Conservation (phyloP, 2,888 invertebrate species). For the Platyscelio sp. region DNA sequence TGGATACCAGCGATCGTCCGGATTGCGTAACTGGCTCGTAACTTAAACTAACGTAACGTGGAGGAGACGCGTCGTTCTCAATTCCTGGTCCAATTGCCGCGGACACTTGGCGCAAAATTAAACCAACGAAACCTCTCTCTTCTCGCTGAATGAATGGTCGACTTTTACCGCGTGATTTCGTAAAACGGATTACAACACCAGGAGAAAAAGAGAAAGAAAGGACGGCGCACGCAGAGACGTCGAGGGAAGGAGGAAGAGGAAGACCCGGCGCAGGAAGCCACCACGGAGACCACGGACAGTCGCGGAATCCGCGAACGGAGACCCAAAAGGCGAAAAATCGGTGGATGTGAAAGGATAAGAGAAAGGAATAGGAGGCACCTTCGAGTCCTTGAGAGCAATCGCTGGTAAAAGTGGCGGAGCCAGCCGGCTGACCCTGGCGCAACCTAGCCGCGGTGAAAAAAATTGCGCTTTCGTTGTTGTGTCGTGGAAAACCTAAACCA, state of each 20-base stretch:
- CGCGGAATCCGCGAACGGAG: constrained; percentile 71
- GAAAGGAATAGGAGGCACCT: constrained; percentile 84
- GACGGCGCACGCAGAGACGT: neutral
- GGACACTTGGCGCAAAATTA: constrained; percentile 31
- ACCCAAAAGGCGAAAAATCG: constrained; percentile 83
- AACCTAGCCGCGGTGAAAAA: constrained; percentile 70
- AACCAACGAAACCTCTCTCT: constrained; percentile 56
- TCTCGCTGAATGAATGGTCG: constrained; percentile 52
- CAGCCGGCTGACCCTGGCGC: constrained; percentile 84
- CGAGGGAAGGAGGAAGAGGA: constrained; percentile 32
- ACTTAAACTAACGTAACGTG: constrained; percentile 47
- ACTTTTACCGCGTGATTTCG: constrained; percentile 66
- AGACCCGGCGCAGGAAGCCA: constrained; percentile 40
- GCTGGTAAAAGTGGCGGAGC: constrained; percentile 84
- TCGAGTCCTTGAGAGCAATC: constrained; percentile 84
- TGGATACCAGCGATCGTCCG: constrained; percentile 54
- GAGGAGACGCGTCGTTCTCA: constrained; percentile 48
- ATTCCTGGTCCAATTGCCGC: constrained; percentile 35
- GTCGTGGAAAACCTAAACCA: constrained; percentile 35
- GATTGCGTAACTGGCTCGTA: constrained; percentile 60
- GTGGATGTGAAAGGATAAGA: constrained; percentile 84
- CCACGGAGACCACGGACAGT: constrained; percentile 4
- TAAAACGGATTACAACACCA: constrained; percentile 65
- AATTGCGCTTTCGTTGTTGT: constrained; percentile 40
- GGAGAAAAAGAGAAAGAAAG: constrained; percentile 55